phyloP scores from a whole-genome alignment of 2,888 invertebrate species.

The Morpho achilles region DNA sequence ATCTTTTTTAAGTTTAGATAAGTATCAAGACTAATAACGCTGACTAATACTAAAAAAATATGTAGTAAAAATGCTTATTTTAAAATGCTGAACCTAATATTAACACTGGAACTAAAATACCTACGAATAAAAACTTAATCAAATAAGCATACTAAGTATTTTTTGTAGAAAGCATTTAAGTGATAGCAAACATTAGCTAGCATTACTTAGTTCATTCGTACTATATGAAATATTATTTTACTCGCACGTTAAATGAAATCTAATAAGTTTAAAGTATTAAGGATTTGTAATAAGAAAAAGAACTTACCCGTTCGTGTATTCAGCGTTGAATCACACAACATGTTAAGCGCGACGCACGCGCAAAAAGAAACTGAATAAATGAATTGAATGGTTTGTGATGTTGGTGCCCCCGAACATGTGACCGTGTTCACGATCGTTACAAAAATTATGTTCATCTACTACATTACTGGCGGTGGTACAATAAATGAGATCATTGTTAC shows the following conservation, averaged over 20 bases:
- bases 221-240: conserved; percentile 4
- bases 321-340: conserved; percentile 36
- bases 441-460: conserved; percentile 36
- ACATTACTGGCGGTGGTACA: conserved; percentile 1
- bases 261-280: conserved; percentile 1
- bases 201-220: conserved; percentile 9
- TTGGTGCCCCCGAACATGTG: conserved; percentile 69
- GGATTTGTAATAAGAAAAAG: conserved; percentile 15
- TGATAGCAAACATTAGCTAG: conserved; percentile 17
- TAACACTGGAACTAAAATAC: background rate
- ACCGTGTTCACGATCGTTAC: conserved; percentile 50
- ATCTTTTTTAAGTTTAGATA: too few species aligned
- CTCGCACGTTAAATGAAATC: conserved; percentile 6
- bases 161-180: conserved; percentile 11
- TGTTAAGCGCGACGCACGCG: conserved; percentile 62
- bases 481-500: conserved; percentile 6
- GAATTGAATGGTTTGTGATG: conserved; percentile 38
- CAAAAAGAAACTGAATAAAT: conserved; percentile 51
- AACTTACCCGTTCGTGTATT: conserved; percentile 58
- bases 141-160: conserved; percentile 8
- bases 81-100: background rate
- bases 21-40: too few species aligned
- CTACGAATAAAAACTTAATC: background rate
- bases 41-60: too few species aligned
- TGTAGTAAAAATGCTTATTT: too few species aligned